Evolutionary conservation across 2,797 vertebrate species (phyloP).

Genomic region (Hemibagrus guttatus): DNA sequence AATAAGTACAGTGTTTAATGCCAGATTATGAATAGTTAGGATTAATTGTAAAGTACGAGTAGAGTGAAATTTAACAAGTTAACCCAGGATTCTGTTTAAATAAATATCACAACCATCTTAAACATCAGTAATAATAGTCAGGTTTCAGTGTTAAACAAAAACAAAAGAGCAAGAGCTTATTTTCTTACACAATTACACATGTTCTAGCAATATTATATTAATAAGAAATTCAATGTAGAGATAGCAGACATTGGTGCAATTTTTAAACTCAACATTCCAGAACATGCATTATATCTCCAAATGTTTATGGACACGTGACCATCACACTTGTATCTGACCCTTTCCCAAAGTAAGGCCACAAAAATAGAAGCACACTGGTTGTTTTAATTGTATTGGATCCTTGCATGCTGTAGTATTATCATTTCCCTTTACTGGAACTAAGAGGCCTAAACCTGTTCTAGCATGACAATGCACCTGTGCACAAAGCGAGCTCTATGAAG

Average conservation of each 20-base stretch:
- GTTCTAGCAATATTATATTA: not conserved
- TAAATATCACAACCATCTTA: not conserved
- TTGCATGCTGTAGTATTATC: not conserved
- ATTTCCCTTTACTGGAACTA: not conserved
- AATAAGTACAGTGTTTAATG: too few species aligned
- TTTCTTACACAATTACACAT: not conserved
- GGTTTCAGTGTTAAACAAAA: not conserved
- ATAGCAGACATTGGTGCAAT: not conserved
- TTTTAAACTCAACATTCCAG: not conserved
- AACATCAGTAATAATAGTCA: not conserved
- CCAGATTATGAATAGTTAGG: too few species aligned
- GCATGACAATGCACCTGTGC: not conserved
- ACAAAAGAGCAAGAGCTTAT: not conserved
- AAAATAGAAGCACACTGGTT: not conserved
- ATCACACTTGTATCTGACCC: not conserved
- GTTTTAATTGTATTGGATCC: not conserved
- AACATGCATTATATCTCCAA: not conserved
- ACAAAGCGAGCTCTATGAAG: not conserved
- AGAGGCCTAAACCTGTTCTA: not conserved
- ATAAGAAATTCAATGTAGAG: not conserved
- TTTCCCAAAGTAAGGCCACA: not conserved
- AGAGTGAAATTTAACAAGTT: too few species aligned
- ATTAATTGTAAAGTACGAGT: too few species aligned
- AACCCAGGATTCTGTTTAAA: too few species aligned
- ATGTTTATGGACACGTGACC: not conserved